phyloP scores from a whole-genome alignment of 64 coral and sea anemone species.

The Montipora sp. region DNA sequence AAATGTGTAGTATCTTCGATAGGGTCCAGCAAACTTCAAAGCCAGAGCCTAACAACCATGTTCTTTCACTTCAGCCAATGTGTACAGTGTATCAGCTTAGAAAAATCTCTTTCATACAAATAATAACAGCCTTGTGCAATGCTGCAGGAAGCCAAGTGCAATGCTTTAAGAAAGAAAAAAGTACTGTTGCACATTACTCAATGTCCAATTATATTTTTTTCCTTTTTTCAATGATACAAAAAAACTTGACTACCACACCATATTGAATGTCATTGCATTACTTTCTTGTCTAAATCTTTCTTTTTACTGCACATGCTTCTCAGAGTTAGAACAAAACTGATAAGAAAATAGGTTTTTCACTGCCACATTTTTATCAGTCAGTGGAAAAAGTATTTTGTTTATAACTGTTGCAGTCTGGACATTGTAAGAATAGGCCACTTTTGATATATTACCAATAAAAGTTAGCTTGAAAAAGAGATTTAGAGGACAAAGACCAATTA shows the following conservation, averaged over 20 bases:
- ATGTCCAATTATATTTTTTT: not conserved
- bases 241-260: not conserved
- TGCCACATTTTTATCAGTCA: too few relatives aligned
- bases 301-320: not conserved
- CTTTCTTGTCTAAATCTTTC: too few relatives aligned
- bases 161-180: not conserved
- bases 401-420: too few relatives aligned
- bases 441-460: too few relatives aligned
- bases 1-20: slow-evolving; percentile 33
- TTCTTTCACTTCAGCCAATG: slow-evolving; percentile 72
- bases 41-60: not conserved
- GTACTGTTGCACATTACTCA: not conserved
- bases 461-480: too few relatives aligned
- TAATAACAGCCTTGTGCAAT: not conserved
- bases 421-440: too few relatives aligned
- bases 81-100: slow-evolving; percentile 80
- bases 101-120: not conserved
- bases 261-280: not conserved
- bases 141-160: not conserved
- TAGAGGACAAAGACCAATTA: too few relatives aligned
- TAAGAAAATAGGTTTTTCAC: not conserved
- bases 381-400: too few relatives aligned
- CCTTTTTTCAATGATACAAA: too few relatives aligned
- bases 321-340: not conserved
- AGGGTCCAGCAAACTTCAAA: slow-evolving; percentile 18